A percentile compares a stretch with the other conserved stretches of the same genome.
These are phyloP conservation scores for Acestrorhynchus altus DNA, from an alignment of 2,797 vertebrate species.

Conservation along the genomic window DNA sequence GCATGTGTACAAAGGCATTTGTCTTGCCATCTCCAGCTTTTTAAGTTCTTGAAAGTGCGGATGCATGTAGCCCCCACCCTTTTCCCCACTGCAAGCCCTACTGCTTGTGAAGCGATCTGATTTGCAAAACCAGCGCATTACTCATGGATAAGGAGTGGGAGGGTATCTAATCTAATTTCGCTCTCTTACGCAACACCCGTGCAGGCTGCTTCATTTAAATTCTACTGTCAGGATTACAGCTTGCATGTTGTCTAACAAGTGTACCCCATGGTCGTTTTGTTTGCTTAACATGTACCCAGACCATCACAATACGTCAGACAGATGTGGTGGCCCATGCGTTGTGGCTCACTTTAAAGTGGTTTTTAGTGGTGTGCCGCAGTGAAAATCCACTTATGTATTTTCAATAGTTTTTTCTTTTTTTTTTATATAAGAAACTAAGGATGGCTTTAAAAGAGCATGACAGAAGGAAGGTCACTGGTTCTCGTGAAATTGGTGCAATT, in stretches of 20 bases:
- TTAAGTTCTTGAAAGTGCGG: slow-evolving; percentile 46
- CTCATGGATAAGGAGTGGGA: slow-evolving; percentile 59
- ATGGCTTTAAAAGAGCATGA: too few species aligned
- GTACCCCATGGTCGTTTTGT: slow-evolving; percentile 26
- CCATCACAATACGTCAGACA: neutral
- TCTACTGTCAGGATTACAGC: slow-evolving; percentile 42
- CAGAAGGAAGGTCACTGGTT: neutral
- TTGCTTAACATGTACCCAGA: slow-evolving; percentile 22
- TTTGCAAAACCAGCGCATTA: slow-evolving; percentile 60
- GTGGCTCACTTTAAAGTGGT: neutral
- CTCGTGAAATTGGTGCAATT: neutral
- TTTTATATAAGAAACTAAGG: neutral
- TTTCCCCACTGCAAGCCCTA: neutral
- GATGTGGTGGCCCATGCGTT: neutral
- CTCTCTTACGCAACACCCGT: slow-evolving; percentile 56
- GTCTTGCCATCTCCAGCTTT: slow-evolving; percentile 18
- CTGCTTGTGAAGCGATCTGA: slow-evolving; percentile 41
- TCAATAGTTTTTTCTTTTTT: neutral
- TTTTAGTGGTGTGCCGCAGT: neutral
- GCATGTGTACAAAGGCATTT: neutral
- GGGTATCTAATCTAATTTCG: slow-evolving; percentile 57
- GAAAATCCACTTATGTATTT: neutral
- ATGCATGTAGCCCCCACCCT: neutral
- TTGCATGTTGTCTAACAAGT: slow-evolving; percentile 40
- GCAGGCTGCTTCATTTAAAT: slow-evolving; percentile 53